Percentiles rank a stretch among this genome's conserved stretches.
phyloP scores from a whole-genome alignment of 2,888 invertebrate genomes.

The Synergus laeviventris region DNA sequence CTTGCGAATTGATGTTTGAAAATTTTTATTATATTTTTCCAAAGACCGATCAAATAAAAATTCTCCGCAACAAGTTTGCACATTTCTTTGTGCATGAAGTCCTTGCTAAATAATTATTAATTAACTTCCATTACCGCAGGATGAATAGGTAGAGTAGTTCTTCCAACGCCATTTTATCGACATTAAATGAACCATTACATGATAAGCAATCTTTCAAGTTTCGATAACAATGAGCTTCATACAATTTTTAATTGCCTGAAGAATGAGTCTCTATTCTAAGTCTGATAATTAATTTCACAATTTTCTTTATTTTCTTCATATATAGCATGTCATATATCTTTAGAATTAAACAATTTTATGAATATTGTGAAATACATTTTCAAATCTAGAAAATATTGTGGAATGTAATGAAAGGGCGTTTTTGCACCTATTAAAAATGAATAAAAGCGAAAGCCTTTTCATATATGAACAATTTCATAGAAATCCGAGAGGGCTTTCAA shows the following conservation, averaged over 20 bases:
- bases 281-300: too few species aligned
- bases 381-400: neutral
- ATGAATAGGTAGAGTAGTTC: neutral
- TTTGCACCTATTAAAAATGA: slow-evolving; percentile 10
- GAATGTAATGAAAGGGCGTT: neutral
- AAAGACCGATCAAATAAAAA: neutral
- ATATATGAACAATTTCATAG: slow-evolving; percentile 13
- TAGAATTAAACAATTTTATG: too few species aligned
- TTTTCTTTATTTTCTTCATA: too few species aligned
- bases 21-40: neutral
- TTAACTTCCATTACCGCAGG: slow-evolving; percentile 20
- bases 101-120: neutral
- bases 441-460: slow-evolving; percentile 14
- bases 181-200: neutral
- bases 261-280: too few species aligned
- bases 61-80: neutral
- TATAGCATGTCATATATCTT: too few species aligned
- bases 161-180: neutral
- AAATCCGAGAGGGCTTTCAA: slow-evolving; percentile 5
- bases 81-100: neutral
- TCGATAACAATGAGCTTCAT: too few species aligned
- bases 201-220: too few species aligned
- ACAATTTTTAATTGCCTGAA: too few species aligned
- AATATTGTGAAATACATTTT: neutral
- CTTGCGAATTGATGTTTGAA: too few species aligned